Conservation (phyloP, 2,888 invertebrate species). For the Paralinhomoeus sp. region DNA sequence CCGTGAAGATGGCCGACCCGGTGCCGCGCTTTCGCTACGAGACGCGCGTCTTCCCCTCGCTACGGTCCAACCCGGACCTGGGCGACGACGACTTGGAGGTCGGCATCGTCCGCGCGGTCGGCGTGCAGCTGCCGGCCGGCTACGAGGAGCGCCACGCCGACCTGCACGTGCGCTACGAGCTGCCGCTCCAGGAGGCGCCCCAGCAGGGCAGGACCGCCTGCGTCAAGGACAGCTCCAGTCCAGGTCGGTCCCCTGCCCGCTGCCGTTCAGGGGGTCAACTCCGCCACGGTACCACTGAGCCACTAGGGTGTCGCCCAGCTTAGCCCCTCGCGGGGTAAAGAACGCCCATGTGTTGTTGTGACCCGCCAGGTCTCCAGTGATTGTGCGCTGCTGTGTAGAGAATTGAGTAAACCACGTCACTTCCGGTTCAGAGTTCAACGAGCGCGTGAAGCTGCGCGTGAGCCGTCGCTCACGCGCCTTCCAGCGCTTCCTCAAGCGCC, state of each 20-base stretch:
- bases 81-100: slow-evolving; percentile 31
- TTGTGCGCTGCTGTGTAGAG: no score
- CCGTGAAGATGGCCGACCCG: slow-evolving; percentile 36
- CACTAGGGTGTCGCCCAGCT: no score
- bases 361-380: no score
- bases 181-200: slow-evolving; percentile 61
- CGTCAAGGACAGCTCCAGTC: slow-evolving; percentile 61
- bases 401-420: no score
- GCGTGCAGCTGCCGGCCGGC: slow-evolving; percentile 12
- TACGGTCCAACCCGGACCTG: slow-evolving; percentile 36
- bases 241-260: no score
- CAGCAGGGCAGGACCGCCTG: slow-evolving; percentile 47
- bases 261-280: no score
- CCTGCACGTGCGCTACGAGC: slow-evolving; percentile 72
- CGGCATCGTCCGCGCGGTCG: slow-evolving; percentile 23
- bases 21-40: slow-evolving; percentile 78
- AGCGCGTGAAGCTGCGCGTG: slow-evolving; percentile 41
- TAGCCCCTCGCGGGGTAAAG: no score
- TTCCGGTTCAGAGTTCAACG: neutral
- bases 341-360: no score
- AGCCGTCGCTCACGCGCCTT: slow-evolving; percentile 54
- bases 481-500: slow-evolving; percentile 59
- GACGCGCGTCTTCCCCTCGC: slow-evolving; percentile 54
- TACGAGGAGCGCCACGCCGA: slow-evolving; percentile 10
- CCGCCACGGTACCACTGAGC: no score